A percentile compares a stretch with the other conserved stretches of the same genome.
phyloP scores from a whole-genome alignment of 2,113 vertebrate genomes.

The Xyrauchen texanus region DNA sequence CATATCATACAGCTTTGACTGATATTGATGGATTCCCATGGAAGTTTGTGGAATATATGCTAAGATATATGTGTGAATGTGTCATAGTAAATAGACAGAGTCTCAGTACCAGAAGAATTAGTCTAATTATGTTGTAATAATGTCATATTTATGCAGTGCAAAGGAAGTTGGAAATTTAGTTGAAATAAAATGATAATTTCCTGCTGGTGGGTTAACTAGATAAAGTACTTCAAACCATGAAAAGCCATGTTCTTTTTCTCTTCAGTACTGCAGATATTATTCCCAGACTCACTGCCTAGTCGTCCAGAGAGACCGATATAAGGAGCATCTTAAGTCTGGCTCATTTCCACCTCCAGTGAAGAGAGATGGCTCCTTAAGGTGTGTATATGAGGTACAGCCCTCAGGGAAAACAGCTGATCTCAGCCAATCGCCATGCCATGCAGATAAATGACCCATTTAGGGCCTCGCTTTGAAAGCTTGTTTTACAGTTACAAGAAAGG shows the following conservation, averaged over 20 bases:
- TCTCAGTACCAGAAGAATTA: no score
- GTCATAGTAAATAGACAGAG: no score
- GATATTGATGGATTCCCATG: slow-evolving; percentile 48
- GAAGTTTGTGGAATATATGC: neutral
- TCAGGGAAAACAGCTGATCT: slow-evolving; percentile 74
- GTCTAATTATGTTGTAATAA: neutral
- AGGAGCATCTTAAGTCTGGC: slow-evolving; percentile 66
- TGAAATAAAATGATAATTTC: neutral
- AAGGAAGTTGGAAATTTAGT: no score
- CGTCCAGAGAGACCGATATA: slow-evolving; percentile 23
- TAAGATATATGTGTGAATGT: no score
- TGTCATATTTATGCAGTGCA: neutral
- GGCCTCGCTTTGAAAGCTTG: no score
- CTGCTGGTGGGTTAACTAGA: slow-evolving; percentile 2
- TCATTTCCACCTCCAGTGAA: slow-evolving; percentile 82
- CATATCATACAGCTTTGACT: slow-evolving; percentile 43
- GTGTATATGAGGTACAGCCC: slow-evolving; percentile 64
- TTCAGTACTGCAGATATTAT: slow-evolving; percentile 27
- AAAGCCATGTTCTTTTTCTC: neutral
- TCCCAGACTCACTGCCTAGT: slow-evolving; percentile 13
- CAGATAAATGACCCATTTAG: slow-evolving; percentile 46
- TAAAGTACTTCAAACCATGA: slow-evolving; percentile 18
- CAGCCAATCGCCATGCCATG: slow-evolving; percentile 63
- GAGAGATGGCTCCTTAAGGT: slow-evolving; percentile 77
- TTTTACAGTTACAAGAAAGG: no score